A percentile compares a stretch with the other conserved stretches of the same genome.
Evolutionary conservation across 2,888 invertebrate species (phyloP).

Genomic region (Scaptomyza tumidula): DNA sequence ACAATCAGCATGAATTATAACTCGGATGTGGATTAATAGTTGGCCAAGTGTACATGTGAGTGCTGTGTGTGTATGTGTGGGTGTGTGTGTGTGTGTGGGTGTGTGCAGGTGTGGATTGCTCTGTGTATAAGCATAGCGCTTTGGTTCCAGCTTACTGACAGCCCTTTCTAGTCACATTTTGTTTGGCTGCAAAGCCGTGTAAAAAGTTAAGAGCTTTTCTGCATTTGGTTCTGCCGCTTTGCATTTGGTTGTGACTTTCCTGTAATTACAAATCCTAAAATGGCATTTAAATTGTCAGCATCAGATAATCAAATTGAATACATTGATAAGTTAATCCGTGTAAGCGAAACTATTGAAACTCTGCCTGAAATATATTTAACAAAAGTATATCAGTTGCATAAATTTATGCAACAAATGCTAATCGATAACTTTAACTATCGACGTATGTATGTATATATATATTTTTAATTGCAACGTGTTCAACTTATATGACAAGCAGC

Average conservation of each 20-base stretch:
- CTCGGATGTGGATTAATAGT: constrained; percentile 80
- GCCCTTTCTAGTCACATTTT: constrained; percentile 40
- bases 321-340: background rate
- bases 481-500: background rate
- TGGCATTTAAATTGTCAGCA: constrained; percentile 14
- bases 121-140: constrained; percentile 25
- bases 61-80: constrained; percentile 7
- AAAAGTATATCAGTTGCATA: too few species aligned
- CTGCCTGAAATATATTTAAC: background rate
- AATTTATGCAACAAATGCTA: too few species aligned
- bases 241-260: constrained; percentile 24
- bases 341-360: background rate
- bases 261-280: constrained; percentile 47
- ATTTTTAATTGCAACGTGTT: too few species aligned
- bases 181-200: constrained; percentile 26
- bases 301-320: constrained; percentile 11
- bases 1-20: constrained; percentile 81
- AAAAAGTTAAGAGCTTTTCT: constrained; percentile 43
- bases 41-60: constrained; percentile 46
- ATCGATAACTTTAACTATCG: too few species aligned
- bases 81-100: constrained; percentile 26
- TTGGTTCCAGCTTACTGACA: constrained; percentile 44
- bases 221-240: constrained; percentile 30
- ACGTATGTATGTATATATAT: too few species aligned
- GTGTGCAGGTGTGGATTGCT: constrained; percentile 12